Percentiles rank a stretch among this genome's conserved stretches.
These are phyloP conservation scores for Drosophila kuntzei DNA, from an alignment of 2,888 invertebrate genomes.

Conservation along the genomic window DNA sequence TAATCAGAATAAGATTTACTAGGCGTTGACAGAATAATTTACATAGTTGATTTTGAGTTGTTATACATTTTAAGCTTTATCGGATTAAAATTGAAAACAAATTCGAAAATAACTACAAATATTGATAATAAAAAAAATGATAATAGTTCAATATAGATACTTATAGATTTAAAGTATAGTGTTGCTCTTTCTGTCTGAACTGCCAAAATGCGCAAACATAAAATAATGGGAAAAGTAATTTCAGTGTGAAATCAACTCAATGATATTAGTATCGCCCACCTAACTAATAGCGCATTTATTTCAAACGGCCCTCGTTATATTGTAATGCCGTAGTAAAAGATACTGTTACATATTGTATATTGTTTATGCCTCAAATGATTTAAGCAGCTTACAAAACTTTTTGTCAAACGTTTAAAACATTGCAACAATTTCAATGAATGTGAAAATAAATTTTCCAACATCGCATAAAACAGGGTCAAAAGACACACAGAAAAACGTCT, in stretches of 20 bases:
- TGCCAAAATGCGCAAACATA: too few relatives aligned
- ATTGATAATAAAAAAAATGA: too few relatives aligned
- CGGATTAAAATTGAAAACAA: too few relatives aligned
- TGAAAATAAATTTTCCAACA: slow-evolving; percentile 1
- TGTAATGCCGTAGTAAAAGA: not conserved
- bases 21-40: too few relatives aligned
- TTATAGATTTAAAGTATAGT: too few relatives aligned
- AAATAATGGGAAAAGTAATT: not conserved
- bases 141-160: too few relatives aligned
- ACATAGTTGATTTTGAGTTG: too few relatives aligned
- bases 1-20: not conserved
- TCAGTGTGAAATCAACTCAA: not conserved
- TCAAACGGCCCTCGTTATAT: not conserved
- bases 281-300: not conserved
- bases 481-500: not conserved
- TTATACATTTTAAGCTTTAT: too few relatives aligned
- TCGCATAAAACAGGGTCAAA: slow-evolving; percentile 10
- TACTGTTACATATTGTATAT: slow-evolving; percentile 28
- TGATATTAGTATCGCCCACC: not conserved
- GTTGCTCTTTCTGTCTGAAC: too few relatives aligned
- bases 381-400: slow-evolving; percentile 42
- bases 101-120: too few relatives aligned
- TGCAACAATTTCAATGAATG: slow-evolving; percentile 19
- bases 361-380: slow-evolving; percentile 37
- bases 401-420: slow-evolving; percentile 9